Evolutionary conservation across 2,113 vertebrate genomes (phyloP), one percentile per base, ranked within the genome.

Genomic region (Corythoichthys haematopterus): DNA sequence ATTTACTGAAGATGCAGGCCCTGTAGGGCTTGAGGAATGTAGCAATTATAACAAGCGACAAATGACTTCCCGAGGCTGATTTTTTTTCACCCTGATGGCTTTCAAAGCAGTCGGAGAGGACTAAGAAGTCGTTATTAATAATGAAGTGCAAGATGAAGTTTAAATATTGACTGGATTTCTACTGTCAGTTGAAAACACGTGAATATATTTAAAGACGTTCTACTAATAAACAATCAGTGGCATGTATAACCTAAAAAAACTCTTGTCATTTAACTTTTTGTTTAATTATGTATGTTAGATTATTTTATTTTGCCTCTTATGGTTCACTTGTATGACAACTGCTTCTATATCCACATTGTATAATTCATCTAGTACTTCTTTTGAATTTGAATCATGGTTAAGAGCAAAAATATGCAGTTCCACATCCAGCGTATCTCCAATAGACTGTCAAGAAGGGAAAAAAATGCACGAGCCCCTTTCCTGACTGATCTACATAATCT

Each of bases 1-100:
- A 81, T 76, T 64, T 51, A 51, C 37, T 58, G 35, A 71, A 53
- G 35, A 47, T 66, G 37, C 57, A 35, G 68, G 47, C 67, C 60
- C 69, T 13, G 73, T 35, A 71, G 66, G 48, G 40, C 65, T 40
- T 52, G 33, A 64, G 78, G n/a, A 67, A 71, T 64, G 76, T 66
- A 65, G 57, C 35, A 53, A 63, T 45, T 11, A 59, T 67, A 67
- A 33, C 15, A 55, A 59, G 55, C 33, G 28, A 58, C 68, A 60
- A 4, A 50, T 47, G 8, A 15, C 52, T 66, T 70, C 36, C 70
- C 28, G 52, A 50, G 66, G 69, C n/a, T 53, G 38, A 38, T 45
- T 55, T 59, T 11, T 28, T 66, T 8, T 62, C 45, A 64, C 50
- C 37, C 35, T 14, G 57, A 47, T 52, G 36, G 16, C 36, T 66